phyloP scores from a whole-genome alignment of 1,140 invertebrate genomes.

The Aculops lycopersici region DNA sequence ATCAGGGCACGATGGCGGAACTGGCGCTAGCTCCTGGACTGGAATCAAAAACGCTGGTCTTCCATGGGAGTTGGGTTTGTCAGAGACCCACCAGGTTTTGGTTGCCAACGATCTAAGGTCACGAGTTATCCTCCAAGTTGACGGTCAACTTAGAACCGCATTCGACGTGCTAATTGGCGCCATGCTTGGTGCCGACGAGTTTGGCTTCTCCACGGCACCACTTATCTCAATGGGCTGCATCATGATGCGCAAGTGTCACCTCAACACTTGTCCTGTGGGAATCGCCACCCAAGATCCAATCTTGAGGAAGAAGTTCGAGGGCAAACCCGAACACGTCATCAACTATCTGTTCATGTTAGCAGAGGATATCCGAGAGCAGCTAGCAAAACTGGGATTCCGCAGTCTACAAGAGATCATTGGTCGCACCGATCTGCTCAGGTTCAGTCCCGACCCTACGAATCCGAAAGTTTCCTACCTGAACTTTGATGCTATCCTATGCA shows the following conservation, averaged over 20 bases:
- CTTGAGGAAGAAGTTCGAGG: slow-evolving; percentile 75
- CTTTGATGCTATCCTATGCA: slow-evolving; percentile 48
- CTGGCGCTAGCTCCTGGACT: slow-evolving; percentile 22
- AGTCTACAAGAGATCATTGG: slow-evolving; percentile 76
- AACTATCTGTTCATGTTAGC: slow-evolving; percentile 92
- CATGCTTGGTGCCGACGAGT: slow-evolving; percentile 80
- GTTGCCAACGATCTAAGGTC: slow-evolving; percentile 61
- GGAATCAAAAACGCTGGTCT: slow-evolving; percentile 21
- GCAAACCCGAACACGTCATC: slow-evolving; percentile 83
- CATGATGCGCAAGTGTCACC: slow-evolving; percentile 98
- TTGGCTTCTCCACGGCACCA: slow-evolving; percentile 92
- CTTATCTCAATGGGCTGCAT: slow-evolving; percentile 87
- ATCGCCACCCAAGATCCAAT: slow-evolving; percentile 84
- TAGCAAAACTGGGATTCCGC: slow-evolving; percentile 61
- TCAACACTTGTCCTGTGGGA: slow-evolving; percentile 95
- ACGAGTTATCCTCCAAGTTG: slow-evolving; percentile 18
- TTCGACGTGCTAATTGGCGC: slow-evolving; percentile 90
- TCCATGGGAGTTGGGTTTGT: slow-evolving; percentile 21
- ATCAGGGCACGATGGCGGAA: slow-evolving; percentile 21
- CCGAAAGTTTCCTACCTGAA: slow-evolving; percentile 55
- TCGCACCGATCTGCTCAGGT: slow-evolving; percentile 45
- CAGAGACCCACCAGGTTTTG: slow-evolving; percentile 26
- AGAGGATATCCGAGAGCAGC: slow-evolving; percentile 58
- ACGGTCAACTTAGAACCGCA: slow-evolving; percentile 33
- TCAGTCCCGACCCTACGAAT: slow-evolving; percentile 21